Percentiles rank a stretch among this genome's conserved stretches.
Evolutionary conservation across 2,888 invertebrate species (phyloP).

Genomic region (Papilio protenor): DNA sequence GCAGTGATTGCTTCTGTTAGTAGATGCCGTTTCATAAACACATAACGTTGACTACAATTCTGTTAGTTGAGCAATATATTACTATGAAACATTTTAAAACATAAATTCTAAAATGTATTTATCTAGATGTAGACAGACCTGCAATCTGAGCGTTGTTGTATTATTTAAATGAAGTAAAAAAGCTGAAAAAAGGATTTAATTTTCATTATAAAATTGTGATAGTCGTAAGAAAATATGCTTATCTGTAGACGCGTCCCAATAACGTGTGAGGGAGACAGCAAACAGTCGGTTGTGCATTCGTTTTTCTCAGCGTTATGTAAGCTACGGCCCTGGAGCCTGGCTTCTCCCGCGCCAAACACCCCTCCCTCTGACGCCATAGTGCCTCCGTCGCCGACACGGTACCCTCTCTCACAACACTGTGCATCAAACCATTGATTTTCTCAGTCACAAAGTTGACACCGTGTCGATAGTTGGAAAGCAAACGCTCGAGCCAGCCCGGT

Average conservation of each 20-base stretch:
- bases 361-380: conserved; percentile 42
- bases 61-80: background rate
- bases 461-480: conserved; percentile 50
- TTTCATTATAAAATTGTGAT: too few species aligned
- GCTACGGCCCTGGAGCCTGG: conserved; percentile 81
- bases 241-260: conserved; percentile 53
- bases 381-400: conserved; percentile 32
- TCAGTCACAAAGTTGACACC: conserved; percentile 46
- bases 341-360: conserved; percentile 52
- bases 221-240: conserved; percentile 53
- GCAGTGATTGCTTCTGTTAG: background rate
- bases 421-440: conserved; percentile 46
- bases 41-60: background rate
- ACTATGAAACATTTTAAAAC: background rate
- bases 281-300: conserved; percentile 73
- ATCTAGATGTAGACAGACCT: too few species aligned
- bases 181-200: too few species aligned
- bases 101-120: too few species aligned
- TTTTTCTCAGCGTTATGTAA: conserved; percentile 82
- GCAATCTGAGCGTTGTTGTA: background rate
- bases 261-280: conserved; percentile 70
- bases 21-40: background rate
- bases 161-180: background rate
- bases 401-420: conserved; percentile 33
- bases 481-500: conserved; percentile 43